Evolutionary conservation across 2,113 vertebrate species (phyloP).

Genomic region (Emydocephalus ijimae): DNA sequence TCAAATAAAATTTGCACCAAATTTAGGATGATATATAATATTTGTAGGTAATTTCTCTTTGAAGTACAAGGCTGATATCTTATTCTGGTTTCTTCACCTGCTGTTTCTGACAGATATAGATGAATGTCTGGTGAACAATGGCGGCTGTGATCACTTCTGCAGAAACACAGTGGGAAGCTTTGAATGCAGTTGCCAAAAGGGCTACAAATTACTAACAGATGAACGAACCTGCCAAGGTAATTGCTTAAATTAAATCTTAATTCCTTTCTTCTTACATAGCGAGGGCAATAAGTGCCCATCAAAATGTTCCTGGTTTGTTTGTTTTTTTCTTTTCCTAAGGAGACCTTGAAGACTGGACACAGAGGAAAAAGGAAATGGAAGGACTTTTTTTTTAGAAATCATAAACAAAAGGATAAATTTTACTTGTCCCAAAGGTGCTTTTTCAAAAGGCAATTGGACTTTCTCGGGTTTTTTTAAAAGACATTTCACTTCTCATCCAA

Average conservation of each 20-base stretch:
- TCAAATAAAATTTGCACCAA: neutral
- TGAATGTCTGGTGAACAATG: conserved; percentile 90
- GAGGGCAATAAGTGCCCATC: neutral
- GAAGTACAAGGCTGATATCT: neutral
- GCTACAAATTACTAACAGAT: conserved; percentile 93
- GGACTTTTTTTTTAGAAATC: neutral
- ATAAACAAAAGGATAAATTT: neutral
- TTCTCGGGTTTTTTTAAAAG: too few relatives aligned
- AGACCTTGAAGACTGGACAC: neutral
- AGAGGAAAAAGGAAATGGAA: neutral
- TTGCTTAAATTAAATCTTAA: conserved; percentile 19
- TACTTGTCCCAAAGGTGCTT: neutral
- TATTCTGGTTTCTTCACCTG: neutral
- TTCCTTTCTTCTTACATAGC: neutral
- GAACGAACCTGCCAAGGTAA: conserved; percentile 95
- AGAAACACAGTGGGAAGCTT: conserved; percentile 95
- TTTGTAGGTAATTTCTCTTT: neutral
- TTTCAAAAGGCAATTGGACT: too few relatives aligned
- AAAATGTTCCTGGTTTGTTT: neutral
- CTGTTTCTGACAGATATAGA: conserved; percentile 82
- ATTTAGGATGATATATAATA: neutral
- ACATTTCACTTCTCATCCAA: too few relatives aligned
- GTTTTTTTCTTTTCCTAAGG: too few relatives aligned
- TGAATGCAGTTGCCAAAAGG: conserved; percentile 96
- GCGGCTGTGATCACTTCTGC: conserved; percentile 94